Percentiles rank a stretch among this genome's conserved stretches.
These are phyloP conservation scores for Pantherophis guttatus DNA, from an alignment of 2,113 vertebrate genomes.

Conservation along the genomic window DNA sequence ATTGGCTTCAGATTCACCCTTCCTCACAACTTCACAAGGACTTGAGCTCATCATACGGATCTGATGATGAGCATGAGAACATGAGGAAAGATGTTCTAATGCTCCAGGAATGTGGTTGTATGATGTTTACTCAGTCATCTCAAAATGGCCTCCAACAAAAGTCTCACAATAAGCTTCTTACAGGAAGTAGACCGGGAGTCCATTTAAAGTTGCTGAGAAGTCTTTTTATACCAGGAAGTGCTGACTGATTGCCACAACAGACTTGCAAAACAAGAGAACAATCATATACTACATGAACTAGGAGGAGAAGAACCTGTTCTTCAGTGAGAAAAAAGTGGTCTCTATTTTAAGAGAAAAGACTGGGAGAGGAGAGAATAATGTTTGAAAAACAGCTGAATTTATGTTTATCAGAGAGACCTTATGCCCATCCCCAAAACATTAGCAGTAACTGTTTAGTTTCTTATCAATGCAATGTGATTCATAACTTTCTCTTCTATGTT, in stretches of 20 bases:
- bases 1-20: not conserved
- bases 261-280: not conserved
- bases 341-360: not conserved
- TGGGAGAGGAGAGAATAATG: not conserved
- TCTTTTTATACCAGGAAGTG: conserved; percentile 29
- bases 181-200: conserved; percentile 36
- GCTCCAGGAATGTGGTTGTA: conserved; percentile 55
- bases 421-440: not conserved
- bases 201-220: conserved; percentile 26
- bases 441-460: not conserved
- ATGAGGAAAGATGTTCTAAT: conserved; percentile 50
- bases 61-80: not conserved
- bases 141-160: conserved; percentile 41
- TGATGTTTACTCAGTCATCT: conserved; percentile 58
- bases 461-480: not conserved
- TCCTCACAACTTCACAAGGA: not conserved
- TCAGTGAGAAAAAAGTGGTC: not conserved
- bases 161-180: not conserved
- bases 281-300: not conserved
- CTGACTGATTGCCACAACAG: rapidly evolving
- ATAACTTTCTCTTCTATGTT: not conserved
- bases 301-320: not conserved
- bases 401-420: not conserved
- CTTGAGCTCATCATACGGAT: not conserved
- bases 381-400: not conserved